Percentiles rank a stretch among this genome's conserved stretches.
Evolutionary conservation across 2,113 vertebrate species (phyloP).

Genomic region (Tricholaema leucomelas): DNA sequence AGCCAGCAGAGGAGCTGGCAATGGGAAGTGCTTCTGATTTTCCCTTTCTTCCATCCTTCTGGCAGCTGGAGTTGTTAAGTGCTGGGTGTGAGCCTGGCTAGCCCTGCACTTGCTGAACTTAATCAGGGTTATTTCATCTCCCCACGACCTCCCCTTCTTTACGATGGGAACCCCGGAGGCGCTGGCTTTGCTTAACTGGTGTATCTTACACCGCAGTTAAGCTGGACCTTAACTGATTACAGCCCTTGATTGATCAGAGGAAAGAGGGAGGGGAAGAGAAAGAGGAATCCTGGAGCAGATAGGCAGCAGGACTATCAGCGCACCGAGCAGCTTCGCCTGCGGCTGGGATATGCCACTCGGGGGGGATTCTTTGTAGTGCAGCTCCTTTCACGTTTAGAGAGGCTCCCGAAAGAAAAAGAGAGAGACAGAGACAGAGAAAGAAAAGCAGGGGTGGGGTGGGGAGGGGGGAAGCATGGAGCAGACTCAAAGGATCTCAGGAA

Average conservation of each 20-base stretch:
- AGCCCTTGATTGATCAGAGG: constrained; percentile 65
- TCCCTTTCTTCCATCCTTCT: not conserved
- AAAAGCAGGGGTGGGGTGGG: not conserved
- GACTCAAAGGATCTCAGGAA: constrained; percentile 67
- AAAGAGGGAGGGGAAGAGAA: not conserved
- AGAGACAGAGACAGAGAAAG: not conserved
- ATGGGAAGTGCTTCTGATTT: not conserved
- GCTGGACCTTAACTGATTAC: constrained; percentile 85
- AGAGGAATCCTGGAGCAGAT: constrained; percentile 2
- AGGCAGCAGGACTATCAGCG: constrained; percentile 35
- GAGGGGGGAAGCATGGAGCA: not conserved
- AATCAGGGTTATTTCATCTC: constrained; percentile 16
- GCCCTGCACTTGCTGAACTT: constrained; percentile 1
- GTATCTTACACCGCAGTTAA: constrained; percentile 84
- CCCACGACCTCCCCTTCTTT: constrained; percentile 18
- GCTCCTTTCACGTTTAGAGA: constrained; percentile 43
- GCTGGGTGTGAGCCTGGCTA: not conserved
- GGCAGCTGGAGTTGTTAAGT: not conserved
- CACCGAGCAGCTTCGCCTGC: constrained; percentile 51
- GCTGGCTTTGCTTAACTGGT: constrained; percentile 65
- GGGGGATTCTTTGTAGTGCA: constrained; percentile 42
- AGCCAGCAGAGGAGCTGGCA: not conserved
- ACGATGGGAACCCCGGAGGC: constrained; percentile 24
- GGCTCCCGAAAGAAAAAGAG: not conserved
- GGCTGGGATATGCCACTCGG: constrained; percentile 44